Evolutionary conservation across 2,113 vertebrate genomes (phyloP).

Genomic region (Haemorhous mexicanus): DNA sequence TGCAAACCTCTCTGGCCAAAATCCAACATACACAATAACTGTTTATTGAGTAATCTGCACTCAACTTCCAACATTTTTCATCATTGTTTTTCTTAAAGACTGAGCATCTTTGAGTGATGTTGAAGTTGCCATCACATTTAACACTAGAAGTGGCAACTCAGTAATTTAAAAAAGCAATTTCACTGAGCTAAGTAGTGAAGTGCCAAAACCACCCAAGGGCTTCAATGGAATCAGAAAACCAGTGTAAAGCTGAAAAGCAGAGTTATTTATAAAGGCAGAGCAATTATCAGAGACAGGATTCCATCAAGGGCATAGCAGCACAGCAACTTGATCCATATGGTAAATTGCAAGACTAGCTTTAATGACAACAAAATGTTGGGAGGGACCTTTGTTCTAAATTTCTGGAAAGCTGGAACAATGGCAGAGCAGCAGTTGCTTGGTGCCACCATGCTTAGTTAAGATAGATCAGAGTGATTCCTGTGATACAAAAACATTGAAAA

Average conservation of each 20-base stretch:
- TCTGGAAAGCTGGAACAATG: not conserved
- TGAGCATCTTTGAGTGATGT: not conserved
- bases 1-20: not conserved
- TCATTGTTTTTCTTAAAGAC: not conserved
- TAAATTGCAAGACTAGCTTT: not conserved
- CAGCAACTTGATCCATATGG: not conserved
- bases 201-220: not conserved
- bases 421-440: not conserved
- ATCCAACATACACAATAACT: not conserved
- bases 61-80: not conserved
- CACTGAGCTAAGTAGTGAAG: not conserved
- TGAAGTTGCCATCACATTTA: not conserved
- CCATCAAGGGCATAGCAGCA: not conserved
- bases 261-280: slow-evolving; percentile 10
- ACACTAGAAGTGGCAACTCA: not conserved
- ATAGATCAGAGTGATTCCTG: not conserved
- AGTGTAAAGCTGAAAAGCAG: not conserved
- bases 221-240: slow-evolving; percentile 1
- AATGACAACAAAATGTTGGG: not conserved
- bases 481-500: slow-evolving; percentile 22
- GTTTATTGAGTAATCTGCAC: not conserved
- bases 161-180: not conserved
- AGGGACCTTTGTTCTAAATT: not conserved
- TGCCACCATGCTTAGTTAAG: not conserved
- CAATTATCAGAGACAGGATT: not conserved